These are phyloP conservation scores for Athalia rosae DNA, from an alignment of 2,888 invertebrate species.

Conservation along the genomic window DNA sequence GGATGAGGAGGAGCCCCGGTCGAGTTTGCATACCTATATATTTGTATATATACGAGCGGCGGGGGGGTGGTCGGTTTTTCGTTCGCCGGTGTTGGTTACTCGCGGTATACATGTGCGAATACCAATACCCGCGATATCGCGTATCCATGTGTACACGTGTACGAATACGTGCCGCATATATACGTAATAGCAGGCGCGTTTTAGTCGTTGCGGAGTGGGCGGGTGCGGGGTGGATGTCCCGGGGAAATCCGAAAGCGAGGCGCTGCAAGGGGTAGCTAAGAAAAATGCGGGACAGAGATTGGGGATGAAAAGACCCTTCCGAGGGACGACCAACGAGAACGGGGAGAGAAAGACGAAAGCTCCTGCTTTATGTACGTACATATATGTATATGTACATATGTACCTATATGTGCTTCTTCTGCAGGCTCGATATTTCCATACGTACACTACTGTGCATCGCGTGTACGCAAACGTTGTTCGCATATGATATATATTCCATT, in stretches of 20 bases:
- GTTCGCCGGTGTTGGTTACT: too few relatives aligned
- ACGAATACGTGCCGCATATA: neutral
- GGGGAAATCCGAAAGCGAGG: neutral
- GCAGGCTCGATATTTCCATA: too few relatives aligned
- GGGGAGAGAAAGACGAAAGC: conserved; percentile 21
- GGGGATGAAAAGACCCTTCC: conserved; percentile 6
- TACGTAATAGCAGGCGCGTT: neutral
- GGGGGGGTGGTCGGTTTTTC: conserved; percentile 48
- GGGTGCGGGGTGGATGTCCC: neutral
- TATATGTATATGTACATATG: neutral
- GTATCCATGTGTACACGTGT: neutral
- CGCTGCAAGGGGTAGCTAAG: conserved; percentile 25
- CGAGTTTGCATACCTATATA: neutral
- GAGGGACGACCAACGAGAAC: conserved; percentile 28
- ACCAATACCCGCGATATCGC: neutral
- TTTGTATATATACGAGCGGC: conserved; percentile 44
- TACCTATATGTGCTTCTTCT: neutral
- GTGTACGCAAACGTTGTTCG: neutral
- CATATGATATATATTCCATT: neutral
- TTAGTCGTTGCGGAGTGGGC: neutral
- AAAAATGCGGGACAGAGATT: conserved; percentile 19
- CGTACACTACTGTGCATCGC: neutral
- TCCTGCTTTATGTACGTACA: conserved; percentile 36
- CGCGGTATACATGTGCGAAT: neutral
- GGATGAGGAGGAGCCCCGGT: too few relatives aligned